Evolutionary conservation across 2,113 vertebrate genomes (phyloP).

Genomic region (Sapayoa aenigma): DNA sequence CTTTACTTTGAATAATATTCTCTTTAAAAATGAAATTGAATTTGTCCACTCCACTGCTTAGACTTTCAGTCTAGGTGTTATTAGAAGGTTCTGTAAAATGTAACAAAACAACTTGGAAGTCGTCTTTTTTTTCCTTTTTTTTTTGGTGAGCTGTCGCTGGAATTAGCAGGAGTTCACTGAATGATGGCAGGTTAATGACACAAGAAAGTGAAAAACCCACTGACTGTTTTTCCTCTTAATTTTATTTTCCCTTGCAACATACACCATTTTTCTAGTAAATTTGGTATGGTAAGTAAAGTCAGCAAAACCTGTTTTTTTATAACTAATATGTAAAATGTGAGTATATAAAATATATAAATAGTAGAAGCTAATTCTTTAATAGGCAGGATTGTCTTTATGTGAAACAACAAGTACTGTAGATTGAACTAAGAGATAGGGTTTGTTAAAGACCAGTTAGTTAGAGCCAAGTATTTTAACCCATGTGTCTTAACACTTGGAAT

Average conservation of each 20-base stretch:
- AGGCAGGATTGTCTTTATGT: neutral
- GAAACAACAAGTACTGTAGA: neutral
- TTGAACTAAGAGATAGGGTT: neutral
- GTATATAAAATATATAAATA: neutral
- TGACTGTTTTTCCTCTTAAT: neutral
- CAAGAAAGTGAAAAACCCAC: neutral
- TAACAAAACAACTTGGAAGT: neutral
- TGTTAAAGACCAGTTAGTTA: neutral
- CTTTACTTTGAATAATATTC: neutral
- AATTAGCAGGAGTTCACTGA: neutral
- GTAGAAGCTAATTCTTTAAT: neutral
- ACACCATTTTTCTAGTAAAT: neutral
- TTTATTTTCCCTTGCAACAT: neutral
- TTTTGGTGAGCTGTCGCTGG: neutral
- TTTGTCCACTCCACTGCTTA: neutral
- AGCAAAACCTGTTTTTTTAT: neutral
- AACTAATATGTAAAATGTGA: neutral
- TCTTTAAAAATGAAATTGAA: neutral
- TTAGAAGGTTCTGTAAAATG: neutral
- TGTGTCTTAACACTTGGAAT: neutral
- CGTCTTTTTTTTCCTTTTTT: neutral
- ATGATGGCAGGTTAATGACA: neutral
- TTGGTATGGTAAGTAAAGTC: neutral
- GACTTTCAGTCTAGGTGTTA: neutral
- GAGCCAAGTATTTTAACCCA: neutral